phyloP scores from a whole-genome alignment of 2,113 vertebrate species.

The Semicossyphus pulcher region DNA sequence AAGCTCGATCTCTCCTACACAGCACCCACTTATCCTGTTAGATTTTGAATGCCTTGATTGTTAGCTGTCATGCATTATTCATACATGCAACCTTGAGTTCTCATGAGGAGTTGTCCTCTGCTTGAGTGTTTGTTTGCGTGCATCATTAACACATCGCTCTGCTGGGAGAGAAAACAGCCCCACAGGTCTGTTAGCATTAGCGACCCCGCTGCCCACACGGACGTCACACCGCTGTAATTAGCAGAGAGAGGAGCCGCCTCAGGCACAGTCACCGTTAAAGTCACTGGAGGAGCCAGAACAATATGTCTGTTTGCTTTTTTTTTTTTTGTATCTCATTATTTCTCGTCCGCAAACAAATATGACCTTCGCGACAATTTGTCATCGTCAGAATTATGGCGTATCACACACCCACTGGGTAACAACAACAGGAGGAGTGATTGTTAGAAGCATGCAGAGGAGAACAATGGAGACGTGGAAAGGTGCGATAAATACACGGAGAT shows the following conservation, averaged over 20 bases:
- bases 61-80: slow-evolving; percentile 64
- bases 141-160: slow-evolving; percentile 68
- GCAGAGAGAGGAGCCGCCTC: slow-evolving; percentile 60
- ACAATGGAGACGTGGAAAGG: not conserved
- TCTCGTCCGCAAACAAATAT: slow-evolving; percentile 61
- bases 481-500: slow-evolving; percentile 25
- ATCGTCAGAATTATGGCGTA: slow-evolving; percentile 35
- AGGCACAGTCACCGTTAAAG: slow-evolving; percentile 53
- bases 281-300: slow-evolving; percentile 47
- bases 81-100: slow-evolving; percentile 44
- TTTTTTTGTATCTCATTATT: slow-evolving; percentile 70
- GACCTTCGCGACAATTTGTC: slow-evolving; percentile 60
- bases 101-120: slow-evolving; percentile 50
- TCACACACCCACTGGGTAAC: slow-evolving; percentile 33
- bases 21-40: slow-evolving; percentile 31
- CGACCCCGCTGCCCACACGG: slow-evolving; percentile 68
- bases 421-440: slow-evolving; percentile 4
- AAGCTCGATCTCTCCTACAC: slow-evolving; percentile 42
- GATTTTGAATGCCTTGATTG: slow-evolving; percentile 62
- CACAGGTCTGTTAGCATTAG: slow-evolving; percentile 58
- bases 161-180: slow-evolving; percentile 51
- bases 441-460: not conserved
- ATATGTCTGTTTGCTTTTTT: slow-evolving; percentile 48
- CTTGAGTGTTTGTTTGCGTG: slow-evolving; percentile 66
- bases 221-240: slow-evolving; percentile 77